phyloP scores from a whole-genome alignment of 2,797 vertebrate genomes.

The Rousettus madagascariensis region DNA sequence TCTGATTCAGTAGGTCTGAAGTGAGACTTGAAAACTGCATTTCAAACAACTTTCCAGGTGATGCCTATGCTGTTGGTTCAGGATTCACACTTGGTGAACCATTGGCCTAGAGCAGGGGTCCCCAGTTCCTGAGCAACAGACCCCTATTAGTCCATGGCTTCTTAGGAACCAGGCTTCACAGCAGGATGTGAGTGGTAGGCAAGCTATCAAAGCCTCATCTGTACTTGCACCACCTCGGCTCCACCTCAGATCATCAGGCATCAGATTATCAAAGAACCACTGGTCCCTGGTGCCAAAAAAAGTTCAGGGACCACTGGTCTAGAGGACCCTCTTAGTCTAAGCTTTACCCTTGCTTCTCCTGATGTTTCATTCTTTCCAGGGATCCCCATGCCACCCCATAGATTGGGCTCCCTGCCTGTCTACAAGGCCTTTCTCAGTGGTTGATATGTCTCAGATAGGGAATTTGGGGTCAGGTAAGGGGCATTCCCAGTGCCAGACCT shows the following conservation, averaged over 20 bases:
- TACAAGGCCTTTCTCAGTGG: not conserved
- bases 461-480: not conserved
- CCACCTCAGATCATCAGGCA: no score
- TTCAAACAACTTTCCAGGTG: not conserved
- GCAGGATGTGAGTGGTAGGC: no score
- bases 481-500: not conserved
- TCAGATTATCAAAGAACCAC: no score
- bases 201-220: no score
- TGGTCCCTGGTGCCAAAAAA: no score
- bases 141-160: no score
- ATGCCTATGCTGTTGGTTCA: not conserved
- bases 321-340: not conserved
- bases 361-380: not conserved
- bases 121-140: no score
- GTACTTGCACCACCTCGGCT: no score
- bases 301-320: no score
- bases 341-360: not conserved
- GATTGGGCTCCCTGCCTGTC: not conserved
- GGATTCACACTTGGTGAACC: not conserved
- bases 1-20: slow-evolving; percentile 5
- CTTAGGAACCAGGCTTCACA: no score
- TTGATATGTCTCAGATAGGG: not conserved
- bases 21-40: not conserved
- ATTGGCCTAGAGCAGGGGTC: not conserved
- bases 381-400: not conserved